phyloP scores from a whole-genome alignment of 1,140 invertebrate species.

The Brachionus sp. region DNA sequence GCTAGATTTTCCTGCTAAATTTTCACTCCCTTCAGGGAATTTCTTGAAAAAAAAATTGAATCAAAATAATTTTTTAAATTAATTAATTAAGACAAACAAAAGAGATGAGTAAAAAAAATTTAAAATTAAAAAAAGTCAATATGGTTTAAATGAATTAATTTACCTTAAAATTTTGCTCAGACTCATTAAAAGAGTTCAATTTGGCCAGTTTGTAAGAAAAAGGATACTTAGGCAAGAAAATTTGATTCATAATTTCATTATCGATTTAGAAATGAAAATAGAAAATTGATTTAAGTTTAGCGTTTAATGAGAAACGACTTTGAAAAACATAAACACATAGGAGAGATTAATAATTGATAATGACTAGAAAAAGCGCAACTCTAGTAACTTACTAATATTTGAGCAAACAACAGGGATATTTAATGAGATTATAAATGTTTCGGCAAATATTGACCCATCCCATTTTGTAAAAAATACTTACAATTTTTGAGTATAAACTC shows the following conservation, averaged over 20 bases:
- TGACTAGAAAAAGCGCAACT: neutral
- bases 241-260: constrained; percentile 44
- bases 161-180: neutral
- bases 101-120: neutral
- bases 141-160: neutral
- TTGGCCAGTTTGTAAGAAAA: constrained; percentile 31
- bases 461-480: neutral
- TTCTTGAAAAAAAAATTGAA: neutral
- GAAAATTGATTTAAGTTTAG: neutral
- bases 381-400: neutral
- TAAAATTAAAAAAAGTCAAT: neutral
- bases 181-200: constrained; percentile 4
- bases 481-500: constrained; percentile 18
- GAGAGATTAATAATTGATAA: constrained; percentile 22
- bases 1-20: neutral
- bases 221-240: constrained; percentile 40
- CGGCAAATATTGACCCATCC: neutral
- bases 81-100: neutral
- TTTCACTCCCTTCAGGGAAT: neutral
- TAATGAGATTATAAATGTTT: constrained; percentile 17
- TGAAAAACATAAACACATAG: constrained; percentile 6
- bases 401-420: neutral
- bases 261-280: neutral
- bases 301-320: neutral
- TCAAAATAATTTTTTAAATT: neutral